Evolutionary conservation across 2,797 vertebrate species (phyloP).

Genomic region (Podargus strigoides): DNA sequence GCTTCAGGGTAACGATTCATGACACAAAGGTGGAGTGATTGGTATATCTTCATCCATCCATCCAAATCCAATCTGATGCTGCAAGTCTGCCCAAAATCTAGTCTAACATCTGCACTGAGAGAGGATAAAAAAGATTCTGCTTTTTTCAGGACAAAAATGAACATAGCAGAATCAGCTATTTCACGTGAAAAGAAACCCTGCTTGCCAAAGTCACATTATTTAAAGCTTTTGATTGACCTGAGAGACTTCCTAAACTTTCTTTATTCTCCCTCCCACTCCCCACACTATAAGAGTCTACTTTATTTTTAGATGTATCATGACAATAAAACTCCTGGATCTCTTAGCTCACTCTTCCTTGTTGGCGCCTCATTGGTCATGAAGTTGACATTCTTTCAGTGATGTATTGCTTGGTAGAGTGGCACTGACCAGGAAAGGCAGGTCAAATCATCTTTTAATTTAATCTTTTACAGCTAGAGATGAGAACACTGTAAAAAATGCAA

Average conservation of each 20-base stretch:
- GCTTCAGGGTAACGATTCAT: not conserved
- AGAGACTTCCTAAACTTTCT: conserved; percentile 2
- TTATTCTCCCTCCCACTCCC: conserved; percentile 14
- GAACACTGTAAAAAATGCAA: not conserved
- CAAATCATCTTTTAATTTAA: conserved; percentile 48
- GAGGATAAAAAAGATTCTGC: not conserved
- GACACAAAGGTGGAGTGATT: not conserved
- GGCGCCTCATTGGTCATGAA: conserved; percentile 40
- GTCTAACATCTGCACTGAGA: not conserved
- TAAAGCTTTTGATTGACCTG: conserved; percentile 35
- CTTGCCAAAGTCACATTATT: conserved; percentile 7
- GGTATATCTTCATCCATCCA: not conserved
- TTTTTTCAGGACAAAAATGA: not conserved
- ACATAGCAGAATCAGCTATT: not conserved
- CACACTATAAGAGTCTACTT: not conserved
- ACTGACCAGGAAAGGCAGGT: conserved; percentile 31
- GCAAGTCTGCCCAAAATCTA: not conserved
- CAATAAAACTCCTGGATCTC: conserved; percentile 31
- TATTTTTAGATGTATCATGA: conserved; percentile 13
- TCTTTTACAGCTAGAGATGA: conserved; percentile 45
- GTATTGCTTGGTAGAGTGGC: conserved; percentile 32
- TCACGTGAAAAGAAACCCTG: not conserved
- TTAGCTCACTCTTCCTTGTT: conserved; percentile 3
- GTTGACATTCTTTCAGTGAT: conserved; percentile 47
- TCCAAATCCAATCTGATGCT: not conserved